Evolutionary conservation across 2,888 invertebrate species (phyloP), one percentile per base, ranked within the genome.

Genomic region (Coleophora flavipennella): DNA sequence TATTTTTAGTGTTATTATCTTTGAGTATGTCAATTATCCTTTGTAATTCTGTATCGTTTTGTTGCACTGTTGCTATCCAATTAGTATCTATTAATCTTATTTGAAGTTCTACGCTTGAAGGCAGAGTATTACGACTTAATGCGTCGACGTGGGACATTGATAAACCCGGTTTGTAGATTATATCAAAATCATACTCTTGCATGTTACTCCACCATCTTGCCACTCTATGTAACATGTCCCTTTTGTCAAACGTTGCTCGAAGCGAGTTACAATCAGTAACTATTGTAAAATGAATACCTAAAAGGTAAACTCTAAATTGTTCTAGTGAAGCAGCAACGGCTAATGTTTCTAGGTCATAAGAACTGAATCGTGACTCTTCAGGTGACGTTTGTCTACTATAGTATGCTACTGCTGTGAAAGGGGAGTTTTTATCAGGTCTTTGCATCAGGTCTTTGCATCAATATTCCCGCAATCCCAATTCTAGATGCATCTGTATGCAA

Each of bases 201-300:
- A 51, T 43, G 1, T 32, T 7, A 27, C 35, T 37, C 51, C 51
- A 51, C 51, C 51, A 51, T 12, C 51, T 35, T 8, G 48, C 51
- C 8, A 49, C 46, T n/a, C 51, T 31, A 3, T 43, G 46, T 6
- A 49, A 11, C 29, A 45, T 41, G 27, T 51, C 47, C 10, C 35
- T 32, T 27, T 51, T 51, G 4, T 35, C 14, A 31, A 49, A 51
- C 1, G 49, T 51, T 4, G 49, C 43, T 8, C 47, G 35, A 1
- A 51, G 26, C 8, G 42, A 36, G 37, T 39, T 43, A 12, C 49
- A 51, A 12, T 49, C 49, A 0, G 51, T 47, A 3, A 50, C 34
- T 4, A 46, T 42, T n/a, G 26, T 42, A 36, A 49, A 49, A 2
- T 26, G 8, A 0, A 44, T 44, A 1, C 46, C 49, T 3, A 47